Percentiles rank a stretch among this genome's conserved stretches.
phyloP scores from a whole-genome alignment of 2,113 vertebrate species.

The Lamprologus lemairii region DNA sequence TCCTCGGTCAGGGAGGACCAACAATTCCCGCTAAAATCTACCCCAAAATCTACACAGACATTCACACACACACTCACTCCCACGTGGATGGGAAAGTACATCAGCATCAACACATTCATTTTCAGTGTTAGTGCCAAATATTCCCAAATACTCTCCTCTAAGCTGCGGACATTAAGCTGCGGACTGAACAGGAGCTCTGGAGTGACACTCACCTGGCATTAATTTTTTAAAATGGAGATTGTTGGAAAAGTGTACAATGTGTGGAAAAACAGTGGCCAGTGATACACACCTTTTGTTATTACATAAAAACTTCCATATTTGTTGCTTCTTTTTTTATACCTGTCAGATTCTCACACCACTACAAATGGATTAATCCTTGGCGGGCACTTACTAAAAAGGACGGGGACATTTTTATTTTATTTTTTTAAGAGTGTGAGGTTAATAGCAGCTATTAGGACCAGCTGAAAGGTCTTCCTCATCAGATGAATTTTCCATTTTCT shows the following conservation, averaged over 20 bases:
- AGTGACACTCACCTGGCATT: neutral
- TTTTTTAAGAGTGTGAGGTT: neutral
- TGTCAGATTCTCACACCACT: constrained; percentile 52
- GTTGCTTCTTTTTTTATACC: constrained; percentile 42
- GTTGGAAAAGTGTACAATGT: neutral
- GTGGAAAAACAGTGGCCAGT: constrained; percentile 40
- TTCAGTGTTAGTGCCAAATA: constrained; percentile 79
- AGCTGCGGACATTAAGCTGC: neutral
- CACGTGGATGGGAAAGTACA: constrained; percentile 91
- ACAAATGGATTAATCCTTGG: constrained; percentile 32
- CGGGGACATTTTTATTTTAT: neutral
- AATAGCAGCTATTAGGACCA: constrained; percentile 7
- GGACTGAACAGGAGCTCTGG: constrained; percentile 6
- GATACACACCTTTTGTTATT: neutral
- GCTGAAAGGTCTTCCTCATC: neutral
- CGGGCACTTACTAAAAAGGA: constrained; percentile 50
- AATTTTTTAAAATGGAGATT: neutral
- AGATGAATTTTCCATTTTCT: neutral
- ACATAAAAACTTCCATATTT: constrained; percentile 17
- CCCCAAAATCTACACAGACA: constrained; percentile 93
- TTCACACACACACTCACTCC: constrained; percentile 86
- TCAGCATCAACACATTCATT: constrained; percentile 93
- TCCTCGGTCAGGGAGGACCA: constrained; percentile 57
- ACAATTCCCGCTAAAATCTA: constrained; percentile 84
- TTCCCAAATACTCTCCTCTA: neutral